Base-by-base conservation (phyloP, 2,888 invertebrate genomes). In the Geotrupes spiniger region DNA sequence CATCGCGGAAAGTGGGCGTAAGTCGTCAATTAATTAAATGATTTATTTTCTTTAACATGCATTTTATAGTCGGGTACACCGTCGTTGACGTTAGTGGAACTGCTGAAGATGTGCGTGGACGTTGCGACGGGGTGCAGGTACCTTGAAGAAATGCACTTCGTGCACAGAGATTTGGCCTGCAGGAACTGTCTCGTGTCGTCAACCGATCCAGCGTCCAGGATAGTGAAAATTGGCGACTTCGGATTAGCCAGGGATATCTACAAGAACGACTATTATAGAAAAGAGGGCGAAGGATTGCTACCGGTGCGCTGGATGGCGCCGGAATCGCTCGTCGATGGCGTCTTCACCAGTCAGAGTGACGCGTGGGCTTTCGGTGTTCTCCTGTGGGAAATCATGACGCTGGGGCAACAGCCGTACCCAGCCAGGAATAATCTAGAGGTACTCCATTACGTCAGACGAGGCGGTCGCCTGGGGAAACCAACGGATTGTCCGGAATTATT, bases 241-340 rank as follows among this genome's bases (percentile, higher is more conserved):
- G 98, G 98, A 0, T 77, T 99, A 5, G 96, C 98, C 0, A 78
- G 98, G 53, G 97, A 98, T 71, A 92, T 98, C 54, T 97, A 97
- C 73, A 92, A 93, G 70, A 95, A 92, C 65, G 97, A 98, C 71
- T 99, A 98, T 67, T 99, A 98, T 68, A 81, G 96, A 54, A 96
- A 97, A 72, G 94, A 94, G 73, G 90, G 92, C 1, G 87, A 87
- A 76, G 85, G 95, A 1, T 74, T 96, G 36, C 72, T 98, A 41
- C 98, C 97, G 1, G 94, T 98, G 1, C 79, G 96, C 29, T 98
- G 98, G 98, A 97, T 99, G 96, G 88, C 96, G 0, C 97, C 97
- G 1, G 99, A 99, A 74, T 93, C 95, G 15, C 75, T 98, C 8
- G 87, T 93, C 1, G 96, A 97, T 68, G 96, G 97, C 0, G 89